Base-by-base conservation (phyloP, 2,797 vertebrate species). In the Sylvilagus floridanus region DNA sequence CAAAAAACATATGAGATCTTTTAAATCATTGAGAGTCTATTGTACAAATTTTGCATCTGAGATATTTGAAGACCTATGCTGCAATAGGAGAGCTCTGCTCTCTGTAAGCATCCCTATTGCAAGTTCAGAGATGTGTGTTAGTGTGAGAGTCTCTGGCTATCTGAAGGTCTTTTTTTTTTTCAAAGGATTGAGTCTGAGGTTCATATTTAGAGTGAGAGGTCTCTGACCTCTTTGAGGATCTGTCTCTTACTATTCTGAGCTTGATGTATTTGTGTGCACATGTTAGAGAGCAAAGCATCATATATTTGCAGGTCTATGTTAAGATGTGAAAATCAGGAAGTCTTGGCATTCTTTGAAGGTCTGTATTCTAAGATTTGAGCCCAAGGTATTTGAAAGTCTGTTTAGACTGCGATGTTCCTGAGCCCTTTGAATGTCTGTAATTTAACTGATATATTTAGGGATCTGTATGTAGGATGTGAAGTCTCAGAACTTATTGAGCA, bases 371-470 rank as follows among this genome's bases (percentile, higher is more conserved):
- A 72, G 17, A 47, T 81, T 71, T 90, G 37, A 88, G 84, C 47
- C 24, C 81, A 88, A 57, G 26, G 3, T 83, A n/a, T 78, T 57
- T 16, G 13, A 57, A 57, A 57, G 54, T 57, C 54, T 57, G 17
- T 57, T 57, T 79, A 77, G 71, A 47, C 22, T 90, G 12, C 69
- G 66, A n/a, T 42, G 4, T 84, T 52, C 35, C 84, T 88, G 50
- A 91, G 35, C 28, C 16, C 30, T 93, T 76, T 75, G 8, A 63
- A 86, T 54, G 30, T 63, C 28, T 90, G 42, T 68, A 73, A 68
- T 69, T 81, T 85, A 85, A 85, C 54, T 86, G 86, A 86, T 84
- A 35, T 54, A 93, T 86, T 82, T 90, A 50, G n/a, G 71, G 5
- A 95, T 85, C 32, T 82, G 52, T 69, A 76, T 86, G 90, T 79